Evolutionary conservation across 2,113 vertebrate species (phyloP).

Genomic region (Dryoscopus gambensis): DNA sequence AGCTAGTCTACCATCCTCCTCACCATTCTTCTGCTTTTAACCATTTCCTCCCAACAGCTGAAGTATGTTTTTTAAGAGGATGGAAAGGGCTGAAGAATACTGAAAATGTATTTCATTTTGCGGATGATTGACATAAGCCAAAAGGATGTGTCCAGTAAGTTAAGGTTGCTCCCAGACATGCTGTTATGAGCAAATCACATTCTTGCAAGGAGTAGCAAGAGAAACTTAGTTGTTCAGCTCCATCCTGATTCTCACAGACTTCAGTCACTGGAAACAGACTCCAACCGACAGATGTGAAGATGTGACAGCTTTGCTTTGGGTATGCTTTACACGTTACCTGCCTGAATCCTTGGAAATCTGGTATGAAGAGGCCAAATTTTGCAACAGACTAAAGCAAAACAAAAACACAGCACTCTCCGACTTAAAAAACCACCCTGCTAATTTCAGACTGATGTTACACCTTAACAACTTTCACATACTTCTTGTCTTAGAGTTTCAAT

Average conservation of each 20-base stretch:
- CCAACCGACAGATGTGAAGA: background rate
- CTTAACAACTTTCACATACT: background rate
- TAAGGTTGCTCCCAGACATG: background rate
- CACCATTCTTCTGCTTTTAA: background rate
- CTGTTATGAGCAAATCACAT: background rate
- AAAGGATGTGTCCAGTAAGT: background rate
- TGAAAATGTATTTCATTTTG: background rate
- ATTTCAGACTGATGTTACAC: background rate
- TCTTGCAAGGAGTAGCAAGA: background rate
- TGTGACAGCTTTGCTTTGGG: background rate
- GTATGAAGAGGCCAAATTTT: background rate
- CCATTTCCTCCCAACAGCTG: background rate
- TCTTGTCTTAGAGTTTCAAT: background rate
- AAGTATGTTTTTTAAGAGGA: background rate
- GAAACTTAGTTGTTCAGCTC: background rate
- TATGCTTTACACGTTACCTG: background rate
- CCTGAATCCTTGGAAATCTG: background rate
- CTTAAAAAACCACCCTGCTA: background rate
- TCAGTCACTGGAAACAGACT: background rate
- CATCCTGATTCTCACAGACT: background rate
- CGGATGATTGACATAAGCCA: background rate
- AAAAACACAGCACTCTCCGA: accelerated
- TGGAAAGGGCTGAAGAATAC: background rate
- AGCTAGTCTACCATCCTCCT: background rate
- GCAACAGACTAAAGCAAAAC: background rate